Conservation (phyloP, 2,797 vertebrate genomes). For the Cyclopterus lumpus region DNA sequence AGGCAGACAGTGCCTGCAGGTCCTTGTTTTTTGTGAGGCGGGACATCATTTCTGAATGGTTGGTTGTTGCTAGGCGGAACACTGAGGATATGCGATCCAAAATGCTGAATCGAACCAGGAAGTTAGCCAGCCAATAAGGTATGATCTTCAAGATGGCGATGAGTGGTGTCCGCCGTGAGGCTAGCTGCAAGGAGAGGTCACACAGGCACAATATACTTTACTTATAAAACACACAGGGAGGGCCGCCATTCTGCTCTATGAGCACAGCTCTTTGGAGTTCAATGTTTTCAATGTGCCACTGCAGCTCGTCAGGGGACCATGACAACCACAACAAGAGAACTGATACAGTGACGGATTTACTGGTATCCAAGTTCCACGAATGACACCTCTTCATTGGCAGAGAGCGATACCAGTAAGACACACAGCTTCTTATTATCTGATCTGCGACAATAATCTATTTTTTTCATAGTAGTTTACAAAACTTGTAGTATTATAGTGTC, state of each 20-base stretch:
- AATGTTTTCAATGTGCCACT: too few relatives aligned
- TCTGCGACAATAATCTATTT: not conserved
- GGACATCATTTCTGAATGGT: constrained; percentile 77
- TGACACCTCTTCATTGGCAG: too few relatives aligned
- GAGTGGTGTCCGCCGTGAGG: constrained; percentile 65
- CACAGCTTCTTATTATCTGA: too few relatives aligned
- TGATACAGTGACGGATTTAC: too few relatives aligned
- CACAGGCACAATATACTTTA: not conserved
- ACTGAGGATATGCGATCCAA: constrained; percentile 80
- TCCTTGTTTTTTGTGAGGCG: constrained; percentile 81
- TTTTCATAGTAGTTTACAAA: not conserved
- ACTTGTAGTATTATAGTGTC: not conserved
- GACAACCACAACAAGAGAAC: too few relatives aligned
- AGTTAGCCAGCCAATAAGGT: constrained; percentile 74
- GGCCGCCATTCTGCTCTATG: too few relatives aligned
- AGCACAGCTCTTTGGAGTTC: too few relatives aligned
- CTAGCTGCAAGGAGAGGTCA: constrained; percentile 48
- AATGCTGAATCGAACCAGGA: constrained; percentile 74
- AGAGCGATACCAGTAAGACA: too few relatives aligned
- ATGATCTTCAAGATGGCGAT: constrained; percentile 83
- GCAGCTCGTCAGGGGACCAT: too few relatives aligned
- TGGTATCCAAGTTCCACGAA: too few relatives aligned
- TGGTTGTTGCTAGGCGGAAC: constrained; percentile 80
- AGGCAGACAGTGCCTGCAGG: constrained; percentile 82
- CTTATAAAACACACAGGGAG: not conserved